phyloP scores from a whole-genome alignment of 1,140 invertebrate genomes.

The Neotoxoptera formosana region DNA sequence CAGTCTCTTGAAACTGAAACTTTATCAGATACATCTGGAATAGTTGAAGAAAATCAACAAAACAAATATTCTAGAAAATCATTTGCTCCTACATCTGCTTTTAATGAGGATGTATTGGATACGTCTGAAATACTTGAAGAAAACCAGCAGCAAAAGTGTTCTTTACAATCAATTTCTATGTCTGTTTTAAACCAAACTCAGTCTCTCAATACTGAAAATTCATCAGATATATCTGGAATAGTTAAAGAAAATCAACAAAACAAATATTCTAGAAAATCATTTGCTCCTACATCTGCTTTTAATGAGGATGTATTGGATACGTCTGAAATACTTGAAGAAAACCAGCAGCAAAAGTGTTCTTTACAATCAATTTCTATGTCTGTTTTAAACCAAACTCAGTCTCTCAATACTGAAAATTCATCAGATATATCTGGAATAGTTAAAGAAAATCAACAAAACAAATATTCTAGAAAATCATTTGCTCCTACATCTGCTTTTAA shows the following conservation, averaged over 20 bases:
- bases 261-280: slow-evolving; percentile 21
- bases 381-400: neutral
- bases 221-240: neutral
- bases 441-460: neutral
- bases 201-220: neutral
- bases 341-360: neutral
- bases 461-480: slow-evolving; percentile 12
- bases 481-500: neutral
- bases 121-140: neutral
- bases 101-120: neutral
- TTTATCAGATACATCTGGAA: neutral
- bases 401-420: neutral
- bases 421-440: neutral
- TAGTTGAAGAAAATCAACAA: neutral
- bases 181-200: neutral
- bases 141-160: neutral
- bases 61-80: slow-evolving; percentile 28
- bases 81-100: neutral
- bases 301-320: neutral
- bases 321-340: neutral
- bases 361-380: neutral
- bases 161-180: slow-evolving; percentile 2
- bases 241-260: neutral
- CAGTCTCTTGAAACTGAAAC: neutral
- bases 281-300: neutral